Percentiles rank a stretch among this genome's conserved stretches.
These are phyloP conservation scores for Capreolus pygargus DNA, from an alignment of 2,113 vertebrate genomes.

Conservation along the genomic window DNA sequence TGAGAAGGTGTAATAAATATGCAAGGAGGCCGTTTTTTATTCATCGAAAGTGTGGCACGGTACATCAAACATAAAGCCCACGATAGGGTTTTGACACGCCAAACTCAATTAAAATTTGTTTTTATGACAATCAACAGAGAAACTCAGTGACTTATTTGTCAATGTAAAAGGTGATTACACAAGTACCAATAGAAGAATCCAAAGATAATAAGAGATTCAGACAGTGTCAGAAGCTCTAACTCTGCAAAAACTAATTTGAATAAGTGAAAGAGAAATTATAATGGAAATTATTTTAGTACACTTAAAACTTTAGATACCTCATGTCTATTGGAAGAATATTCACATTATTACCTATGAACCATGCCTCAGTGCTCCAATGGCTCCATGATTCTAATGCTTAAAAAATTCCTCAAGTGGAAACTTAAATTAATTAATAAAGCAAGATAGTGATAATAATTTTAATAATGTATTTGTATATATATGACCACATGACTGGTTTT, in stretches of 20 bases:
- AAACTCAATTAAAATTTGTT: conserved; percentile 73
- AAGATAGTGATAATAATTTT: neutral
- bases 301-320: conserved; percentile 2
- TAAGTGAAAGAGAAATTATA: conserved; percentile 32
- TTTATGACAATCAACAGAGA: conserved; percentile 56
- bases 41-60: conserved; percentile 63
- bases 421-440: neutral
- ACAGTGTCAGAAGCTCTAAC: neutral
- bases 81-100: conserved; percentile 65
- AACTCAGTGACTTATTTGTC: conserved; percentile 41
- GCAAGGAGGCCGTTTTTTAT: conserved; percentile 56
- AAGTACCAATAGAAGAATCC: conserved; percentile 32
- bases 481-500: neutral
- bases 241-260: conserved; percentile 21
- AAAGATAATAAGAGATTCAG: conserved; percentile 39
- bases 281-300: conserved; percentile 24
- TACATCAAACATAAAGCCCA: conserved; percentile 68
- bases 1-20: conserved; percentile 66
- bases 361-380: neutral
- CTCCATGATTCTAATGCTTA: neutral
- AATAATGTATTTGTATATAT: neutral
- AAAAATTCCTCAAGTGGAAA: conserved; percentile 13
- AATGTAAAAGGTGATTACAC: conserved; percentile 61
- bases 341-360: neutral
- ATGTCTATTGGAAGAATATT: neutral